Evolutionary conservation across 2,888 invertebrate genomes (phyloP).

Genomic region (Eupithecia abbreviata): DNA sequence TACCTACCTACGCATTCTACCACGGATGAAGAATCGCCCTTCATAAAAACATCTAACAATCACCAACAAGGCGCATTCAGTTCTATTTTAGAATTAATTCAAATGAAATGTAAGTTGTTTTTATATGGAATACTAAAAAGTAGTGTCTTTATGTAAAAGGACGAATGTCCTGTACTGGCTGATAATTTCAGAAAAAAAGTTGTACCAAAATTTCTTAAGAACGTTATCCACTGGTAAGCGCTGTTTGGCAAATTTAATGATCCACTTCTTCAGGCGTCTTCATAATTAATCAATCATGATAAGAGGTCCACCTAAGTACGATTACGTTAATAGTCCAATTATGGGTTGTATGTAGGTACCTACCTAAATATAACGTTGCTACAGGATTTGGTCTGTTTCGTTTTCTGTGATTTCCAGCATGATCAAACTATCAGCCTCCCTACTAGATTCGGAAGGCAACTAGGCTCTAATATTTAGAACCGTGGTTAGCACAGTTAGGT

Average conservation of each 20-base stretch:
- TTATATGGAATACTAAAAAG: too few relatives aligned
- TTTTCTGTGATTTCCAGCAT: constrained; percentile 29
- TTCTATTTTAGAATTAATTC: too few relatives aligned
- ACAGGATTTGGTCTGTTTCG: constrained; percentile 35
- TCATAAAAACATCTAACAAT: too few relatives aligned
- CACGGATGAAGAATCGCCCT: too few relatives aligned
- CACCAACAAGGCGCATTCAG: too few relatives aligned
- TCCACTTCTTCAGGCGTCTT: background rate
- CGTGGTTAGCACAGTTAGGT: too few relatives aligned
- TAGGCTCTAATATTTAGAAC: background rate
- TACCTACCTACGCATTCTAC: too few relatives aligned
- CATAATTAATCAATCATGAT: background rate
- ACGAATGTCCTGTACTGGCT: too few relatives aligned
- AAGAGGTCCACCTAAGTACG: background rate
- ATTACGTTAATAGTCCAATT: background rate
- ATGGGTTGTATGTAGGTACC: background rate
- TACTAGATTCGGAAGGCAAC: background rate
- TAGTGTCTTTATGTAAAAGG: too few relatives aligned
- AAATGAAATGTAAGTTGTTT: too few relatives aligned
- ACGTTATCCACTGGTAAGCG: background rate
- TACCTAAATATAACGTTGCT: constrained; percentile 26
- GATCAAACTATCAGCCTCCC: background rate
- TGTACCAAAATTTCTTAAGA: background rate
- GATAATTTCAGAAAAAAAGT: too few relatives aligned
- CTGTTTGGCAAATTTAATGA: background rate